These are phyloP conservation scores for Tragopan temminckii DNA, from an alignment of 2,797 vertebrate genomes.

Conservation along the genomic window DNA sequence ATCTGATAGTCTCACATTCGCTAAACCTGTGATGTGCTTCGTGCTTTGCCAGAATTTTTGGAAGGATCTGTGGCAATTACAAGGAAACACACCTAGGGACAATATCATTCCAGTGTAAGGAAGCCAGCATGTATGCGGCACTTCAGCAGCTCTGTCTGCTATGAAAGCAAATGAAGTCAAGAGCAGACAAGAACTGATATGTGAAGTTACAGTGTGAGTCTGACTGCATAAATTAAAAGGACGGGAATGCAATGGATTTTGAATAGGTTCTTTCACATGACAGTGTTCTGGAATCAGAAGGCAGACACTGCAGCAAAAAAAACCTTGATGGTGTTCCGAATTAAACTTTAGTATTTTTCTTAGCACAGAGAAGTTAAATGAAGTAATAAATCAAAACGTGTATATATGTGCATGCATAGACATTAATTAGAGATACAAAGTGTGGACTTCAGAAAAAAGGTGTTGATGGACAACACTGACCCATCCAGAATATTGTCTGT, in stretches of 20 bases:
- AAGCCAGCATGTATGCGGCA: conserved; percentile 32
- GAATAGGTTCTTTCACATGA: conserved; percentile 76
- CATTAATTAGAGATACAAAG: conserved; percentile 40
- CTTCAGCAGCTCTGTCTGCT: conserved; percentile 63
- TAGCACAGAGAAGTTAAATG: conserved; percentile 65
- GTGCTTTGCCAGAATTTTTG: conserved; percentile 50
- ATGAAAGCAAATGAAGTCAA: conserved; percentile 63
- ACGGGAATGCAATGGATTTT: conserved; percentile 69
- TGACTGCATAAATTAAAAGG: conserved; percentile 71
- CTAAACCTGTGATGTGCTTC: conserved; percentile 43
- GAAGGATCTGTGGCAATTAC: conserved; percentile 55
- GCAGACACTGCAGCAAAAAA: conserved; percentile 59
- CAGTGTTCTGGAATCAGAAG: conserved; percentile 67
- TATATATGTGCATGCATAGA: background rate
- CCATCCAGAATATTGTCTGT: background rate
- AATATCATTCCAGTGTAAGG: conserved; percentile 57
- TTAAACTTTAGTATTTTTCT: conserved; percentile 66
- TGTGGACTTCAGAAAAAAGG: background rate
- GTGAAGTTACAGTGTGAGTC: conserved; percentile 60
- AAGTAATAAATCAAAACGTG: conserved; percentile 56
- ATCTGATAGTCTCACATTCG: background rate
- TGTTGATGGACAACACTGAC: background rate
- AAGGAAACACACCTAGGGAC: conserved; percentile 48
- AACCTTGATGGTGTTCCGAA: conserved; percentile 67
- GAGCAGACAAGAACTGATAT: conserved; percentile 69